Conservation (phyloP, 2,888 invertebrate genomes). For the Oligia strigilis region DNA sequence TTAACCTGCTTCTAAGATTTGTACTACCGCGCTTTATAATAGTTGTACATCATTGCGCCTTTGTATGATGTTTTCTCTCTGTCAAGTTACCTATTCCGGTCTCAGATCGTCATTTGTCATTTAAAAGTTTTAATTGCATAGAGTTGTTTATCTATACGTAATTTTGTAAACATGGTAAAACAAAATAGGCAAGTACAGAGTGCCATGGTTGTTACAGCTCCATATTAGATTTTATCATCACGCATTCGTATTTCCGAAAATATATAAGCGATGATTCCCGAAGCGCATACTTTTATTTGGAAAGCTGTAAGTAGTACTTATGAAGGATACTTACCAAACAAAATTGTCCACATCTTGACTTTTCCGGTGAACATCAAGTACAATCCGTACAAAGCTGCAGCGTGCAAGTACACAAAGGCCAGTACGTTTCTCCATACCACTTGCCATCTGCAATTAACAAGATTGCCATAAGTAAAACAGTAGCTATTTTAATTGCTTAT, state of each 20-base stretch:
- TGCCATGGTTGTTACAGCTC: not conserved
- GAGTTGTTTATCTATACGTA: not conserved
- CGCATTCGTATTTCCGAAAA: not conserved
- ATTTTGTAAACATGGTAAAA: not conserved
- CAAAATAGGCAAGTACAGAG: not conserved
- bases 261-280: not conserved
- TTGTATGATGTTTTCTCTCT: not conserved
- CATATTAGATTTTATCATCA: not conserved
- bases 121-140: too few species aligned
- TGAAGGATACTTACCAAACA: conserved; percentile 89
- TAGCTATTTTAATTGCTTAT: conserved; percentile 44
- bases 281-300: not conserved
- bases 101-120: not conserved
- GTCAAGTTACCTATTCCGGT: not conserved
- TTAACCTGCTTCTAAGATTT: not conserved
- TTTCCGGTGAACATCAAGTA: conserved; percentile 89
- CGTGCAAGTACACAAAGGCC: conserved; percentile 93
- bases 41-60: not conserved
- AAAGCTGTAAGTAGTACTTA: not conserved
- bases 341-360: conserved; percentile 85
- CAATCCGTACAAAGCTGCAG: conserved; percentile 91
- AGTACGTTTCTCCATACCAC: conserved; percentile 95
- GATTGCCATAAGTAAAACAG: conserved; percentile 43
- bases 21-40: not conserved
- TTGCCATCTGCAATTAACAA: conserved; percentile 89